A percentile compares a stretch with the other conserved stretches of the same genome.
These are phyloP conservation scores for Amorpha juglandis DNA, from an alignment of 2,888 invertebrate genomes.

Conservation along the genomic window DNA sequence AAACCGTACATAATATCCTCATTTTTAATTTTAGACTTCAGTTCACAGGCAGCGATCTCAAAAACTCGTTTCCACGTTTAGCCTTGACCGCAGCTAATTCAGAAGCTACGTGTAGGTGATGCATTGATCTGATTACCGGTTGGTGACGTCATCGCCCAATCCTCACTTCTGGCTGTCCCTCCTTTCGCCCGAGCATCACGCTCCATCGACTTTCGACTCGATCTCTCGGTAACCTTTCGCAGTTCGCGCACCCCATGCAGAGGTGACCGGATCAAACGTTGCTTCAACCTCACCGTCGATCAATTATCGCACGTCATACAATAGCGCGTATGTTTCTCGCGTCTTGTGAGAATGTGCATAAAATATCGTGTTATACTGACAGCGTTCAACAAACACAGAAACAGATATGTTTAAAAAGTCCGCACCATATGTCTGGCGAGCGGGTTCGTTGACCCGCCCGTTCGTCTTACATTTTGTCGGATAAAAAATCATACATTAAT, in stretches of 20 bases:
- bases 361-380: constrained; percentile 5
- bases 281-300: constrained; percentile 12
- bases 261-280: constrained; percentile 17
- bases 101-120: constrained; percentile 19
- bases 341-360: constrained; percentile 8
- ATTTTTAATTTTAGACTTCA: constrained; percentile 11
- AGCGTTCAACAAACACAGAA: constrained; percentile 26
- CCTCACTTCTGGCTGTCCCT: constrained; percentile 20
- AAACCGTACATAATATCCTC: neutral
- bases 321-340: neutral
- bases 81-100: constrained; percentile 22
- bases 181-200: constrained; percentile 16
- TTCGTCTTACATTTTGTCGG: constrained; percentile 19
- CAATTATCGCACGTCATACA: constrained; percentile 10
- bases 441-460: constrained; percentile 39
- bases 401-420: constrained; percentile 38
- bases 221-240: constrained; percentile 18
- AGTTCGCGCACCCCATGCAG: constrained; percentile 14
- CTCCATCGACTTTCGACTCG: constrained; percentile 16
- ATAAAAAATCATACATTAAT: constrained; percentile 26
- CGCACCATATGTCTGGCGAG: constrained; percentile 38
- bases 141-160: constrained; percentile 18
- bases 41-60: constrained; percentile 11
- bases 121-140: constrained; percentile 21
- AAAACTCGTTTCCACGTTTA: constrained; percentile 20